A percentile compares a stretch with the other conserved stretches of the same genome.
Evolutionary conservation across 2,113 vertebrate genomes (phyloP).

Genomic region (Leptobrachium ailaonicum): DNA sequence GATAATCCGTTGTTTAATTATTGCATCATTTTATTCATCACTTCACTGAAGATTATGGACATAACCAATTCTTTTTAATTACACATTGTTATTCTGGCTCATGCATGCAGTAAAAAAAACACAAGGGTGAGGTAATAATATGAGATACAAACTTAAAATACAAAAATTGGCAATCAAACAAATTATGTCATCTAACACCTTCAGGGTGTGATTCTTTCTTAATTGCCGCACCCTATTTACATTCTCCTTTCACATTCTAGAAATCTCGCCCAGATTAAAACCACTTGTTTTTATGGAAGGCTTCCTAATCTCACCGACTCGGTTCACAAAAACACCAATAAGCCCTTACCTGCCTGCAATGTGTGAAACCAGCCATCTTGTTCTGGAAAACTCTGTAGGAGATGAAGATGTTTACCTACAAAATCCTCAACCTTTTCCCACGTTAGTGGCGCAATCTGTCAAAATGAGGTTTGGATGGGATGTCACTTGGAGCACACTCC

Average conservation of each 20-base stretch:
- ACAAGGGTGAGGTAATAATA: slow-evolving; percentile 36
- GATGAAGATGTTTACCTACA: not conserved
- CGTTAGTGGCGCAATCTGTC: not conserved
- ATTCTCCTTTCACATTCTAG: slow-evolving; percentile 3
- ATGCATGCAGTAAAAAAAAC: slow-evolving; percentile 1
- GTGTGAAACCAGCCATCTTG: not conserved
- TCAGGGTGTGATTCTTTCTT: slow-evolving; percentile 19
- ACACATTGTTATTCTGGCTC: not conserved
- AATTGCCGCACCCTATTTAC: slow-evolving; percentile 16
- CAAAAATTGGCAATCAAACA: not conserved
- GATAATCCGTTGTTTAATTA: too few species aligned
- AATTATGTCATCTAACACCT: slow-evolving; percentile 13
- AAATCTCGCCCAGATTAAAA: slow-evolving; percentile 20
- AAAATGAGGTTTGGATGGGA: too few species aligned
- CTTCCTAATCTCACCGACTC: not conserved
- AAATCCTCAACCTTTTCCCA: not conserved
- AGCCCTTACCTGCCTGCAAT: slow-evolving; percentile 6
- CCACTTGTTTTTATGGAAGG: slow-evolving; percentile 16
- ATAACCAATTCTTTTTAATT: not conserved
- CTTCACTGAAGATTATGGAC: not conserved
- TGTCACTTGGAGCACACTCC: too few species aligned
- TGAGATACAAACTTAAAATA: slow-evolving; percentile 3
- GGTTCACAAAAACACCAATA: slow-evolving; percentile 31
- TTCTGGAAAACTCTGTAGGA: not conserved
- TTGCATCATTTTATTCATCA: too few species aligned